A percentile compares a stretch with the other conserved stretches of the same genome.
Evolutionary conservation across 2,113 vertebrate genomes (phyloP).

Genomic region (Elephantulus edwardii): DNA sequence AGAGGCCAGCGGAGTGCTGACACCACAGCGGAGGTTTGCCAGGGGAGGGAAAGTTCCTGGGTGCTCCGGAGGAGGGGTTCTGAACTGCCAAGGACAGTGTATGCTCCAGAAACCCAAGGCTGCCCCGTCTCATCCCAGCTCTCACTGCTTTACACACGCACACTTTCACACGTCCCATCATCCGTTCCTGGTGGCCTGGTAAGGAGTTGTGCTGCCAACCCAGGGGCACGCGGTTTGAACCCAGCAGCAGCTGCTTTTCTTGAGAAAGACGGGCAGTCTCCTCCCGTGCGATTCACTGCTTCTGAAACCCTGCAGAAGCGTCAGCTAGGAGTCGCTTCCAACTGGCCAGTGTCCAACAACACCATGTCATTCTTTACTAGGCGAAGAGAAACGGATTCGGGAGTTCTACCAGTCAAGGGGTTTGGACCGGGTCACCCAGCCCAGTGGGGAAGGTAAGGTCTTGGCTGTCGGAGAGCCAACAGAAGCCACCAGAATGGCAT

Average conservation of each 20-base stretch:
- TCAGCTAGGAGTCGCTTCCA: too few species aligned
- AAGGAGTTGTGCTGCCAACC: too few species aligned
- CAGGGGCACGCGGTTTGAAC: too few species aligned
- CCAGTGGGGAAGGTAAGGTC: conserved; percentile 89
- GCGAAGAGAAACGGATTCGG: conserved; percentile 96
- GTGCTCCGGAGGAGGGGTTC: neutral
- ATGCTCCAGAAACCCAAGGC: neutral
- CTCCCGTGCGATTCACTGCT: too few species aligned
- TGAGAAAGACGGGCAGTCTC: too few species aligned
- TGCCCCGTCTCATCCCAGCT: neutral
- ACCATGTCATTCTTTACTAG: too few species aligned
- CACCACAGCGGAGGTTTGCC: neutral
- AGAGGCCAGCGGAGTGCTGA: neutral
- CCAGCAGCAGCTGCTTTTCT: too few species aligned
- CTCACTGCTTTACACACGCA: neutral
- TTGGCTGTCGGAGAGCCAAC: neutral
- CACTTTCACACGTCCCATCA: neutral
- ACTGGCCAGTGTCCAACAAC: too few species aligned
- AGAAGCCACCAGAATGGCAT: neutral
- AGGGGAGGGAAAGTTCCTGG: neutral
- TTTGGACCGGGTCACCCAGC: conserved; percentile 93
- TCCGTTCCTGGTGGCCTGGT: too few species aligned
- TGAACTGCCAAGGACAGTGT: neutral
- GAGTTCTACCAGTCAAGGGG: conserved; percentile 98
- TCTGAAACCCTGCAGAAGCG: too few species aligned